Evolutionary conservation across 2,113 vertebrate genomes (phyloP), one percentile per base, ranked within the genome.

Genomic region (Copsychus sechellarum): DNA sequence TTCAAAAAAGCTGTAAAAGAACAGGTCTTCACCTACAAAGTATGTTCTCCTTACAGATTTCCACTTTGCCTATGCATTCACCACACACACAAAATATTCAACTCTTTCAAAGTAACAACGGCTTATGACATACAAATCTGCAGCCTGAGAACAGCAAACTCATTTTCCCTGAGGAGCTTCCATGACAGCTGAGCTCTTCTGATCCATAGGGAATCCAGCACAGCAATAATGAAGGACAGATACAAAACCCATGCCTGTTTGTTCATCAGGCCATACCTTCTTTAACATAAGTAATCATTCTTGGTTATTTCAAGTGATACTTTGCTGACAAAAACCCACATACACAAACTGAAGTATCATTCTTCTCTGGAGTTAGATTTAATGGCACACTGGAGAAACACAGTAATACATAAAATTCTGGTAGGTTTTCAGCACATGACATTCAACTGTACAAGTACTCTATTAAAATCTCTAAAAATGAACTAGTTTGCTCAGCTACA

Each of bases 71-170:
- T 67, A 42, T 14, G 11, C 43, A 71, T 58, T 81, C 61, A 88
- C 13, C 33, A 62, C 16, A 73, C 0, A 0, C 28, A 48, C 14
- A 2, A 54, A 66, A 34, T 54, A 56, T 3, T 65, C 47, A 19
- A 29, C 38, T 72, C 50, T 80, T 86, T 69, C 56, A 45, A 34
- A 77, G 13, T 51, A 81, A 64, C 16, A 74, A 18, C 3, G 24
- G 42, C 18, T 60, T 78, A 65, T 7, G 16, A 73, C 33, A 69
- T 28, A 36, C 24, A 48, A 89, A 58, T 42, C 45, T 64, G 12
- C 36, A 36, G n/a, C 51, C 45, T 2, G 1, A 62, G 33, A 91
- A 64, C 6, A 81, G 36, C 19, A 66, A 60, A 66, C 43, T 65
- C 18, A 85, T 69, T 66, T 71, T 66, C 57, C 43, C 22, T 40